A percentile compares a stretch with the other conserved stretches of the same genome.
Conservation (phyloP, 2,888 invertebrate genomes). For the Papilio protenor region DNA sequence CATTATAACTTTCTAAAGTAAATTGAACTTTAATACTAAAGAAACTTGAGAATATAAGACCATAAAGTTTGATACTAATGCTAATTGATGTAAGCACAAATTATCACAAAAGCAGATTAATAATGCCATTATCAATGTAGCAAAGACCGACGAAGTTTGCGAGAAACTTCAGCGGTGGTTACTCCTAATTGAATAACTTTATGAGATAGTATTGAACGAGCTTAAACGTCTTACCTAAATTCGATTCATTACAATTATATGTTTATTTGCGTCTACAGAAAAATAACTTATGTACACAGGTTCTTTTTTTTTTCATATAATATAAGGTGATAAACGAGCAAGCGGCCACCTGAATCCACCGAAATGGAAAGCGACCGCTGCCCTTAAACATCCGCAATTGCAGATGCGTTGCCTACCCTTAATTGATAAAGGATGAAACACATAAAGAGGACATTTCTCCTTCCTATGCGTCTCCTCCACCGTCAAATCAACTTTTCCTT, state of each 20-base stretch:
- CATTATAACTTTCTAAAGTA: neutral
- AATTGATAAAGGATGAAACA: too few relatives aligned
- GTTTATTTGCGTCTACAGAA: neutral
- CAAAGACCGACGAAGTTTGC: slow-evolving; percentile 27
- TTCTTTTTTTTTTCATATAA: too few relatives aligned
- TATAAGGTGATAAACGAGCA: too few relatives aligned
- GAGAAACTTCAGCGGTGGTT: slow-evolving; percentile 31
- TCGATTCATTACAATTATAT: neutral
- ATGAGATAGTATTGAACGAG: slow-evolving; percentile 36
- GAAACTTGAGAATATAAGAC: slow-evolving; percentile 5
- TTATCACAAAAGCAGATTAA: slow-evolving; percentile 30
- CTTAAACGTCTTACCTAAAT: slow-evolving; percentile 1
- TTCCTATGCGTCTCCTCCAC: too few relatives aligned
- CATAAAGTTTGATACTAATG: slow-evolving; percentile 5
- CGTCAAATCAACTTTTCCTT: too few relatives aligned
- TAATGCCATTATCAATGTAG: slow-evolving; percentile 22
- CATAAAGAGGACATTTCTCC: too few relatives aligned
- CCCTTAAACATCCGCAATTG: too few relatives aligned
- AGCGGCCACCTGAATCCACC: too few relatives aligned
- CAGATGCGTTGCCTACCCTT: too few relatives aligned
- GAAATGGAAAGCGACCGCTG: too few relatives aligned
- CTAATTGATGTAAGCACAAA: slow-evolving; percentile 22
- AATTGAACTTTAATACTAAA: neutral
- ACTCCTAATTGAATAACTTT: slow-evolving; percentile 42
- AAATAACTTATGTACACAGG: too few relatives aligned